Evolutionary conservation across 2,797 vertebrate genomes (phyloP), one percentile per base, ranked within the genome.

Genomic region (Alca torda): DNA sequence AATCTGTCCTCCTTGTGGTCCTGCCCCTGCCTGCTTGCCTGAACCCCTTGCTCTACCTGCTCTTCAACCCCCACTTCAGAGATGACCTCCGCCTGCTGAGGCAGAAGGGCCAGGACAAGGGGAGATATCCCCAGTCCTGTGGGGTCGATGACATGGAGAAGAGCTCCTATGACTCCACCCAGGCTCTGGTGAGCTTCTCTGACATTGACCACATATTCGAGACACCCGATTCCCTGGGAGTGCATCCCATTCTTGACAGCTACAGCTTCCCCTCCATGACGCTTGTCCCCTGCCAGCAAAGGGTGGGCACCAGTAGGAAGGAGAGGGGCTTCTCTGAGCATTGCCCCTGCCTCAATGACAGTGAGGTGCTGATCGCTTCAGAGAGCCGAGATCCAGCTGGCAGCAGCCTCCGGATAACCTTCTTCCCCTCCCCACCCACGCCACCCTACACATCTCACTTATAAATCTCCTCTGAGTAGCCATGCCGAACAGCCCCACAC

Each of bases 1-100:
- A 99, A 97, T 99, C 99, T 1, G 79, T 99, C 39, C 98, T 99
- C 28, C 98, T 99, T 11, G 98, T 99, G 89, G 98, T 99, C 26
- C 98, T 99, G 96, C 99, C 99, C 3, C 97, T 99, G 91, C 99
- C 99, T 0, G 98, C 99, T 81, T 99, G 99, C 97, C 98, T 99
- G 80, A 99, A 99, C 96, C 99, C 99, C 1, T 96, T 99, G 94
- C 99, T 99, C 78, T 99, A 99, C 97, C 98, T 99, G 67, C 98
- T 99, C 79, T 99, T 99, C 98, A 99, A 99, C 86, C 98, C 98
- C 7, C 98, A 98, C 96, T 98, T 98, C 96, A 98, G 99, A 94
- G 99, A 99, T 84, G 99, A 99, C 89, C 97, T 99, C 56, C 98
- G 98, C 86, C 98, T 99, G 73, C 98, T 99, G 83, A 97, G 98